phyloP scores from a whole-genome alignment of 2,888 invertebrate genomes.

The Auanema sp. region DNA sequence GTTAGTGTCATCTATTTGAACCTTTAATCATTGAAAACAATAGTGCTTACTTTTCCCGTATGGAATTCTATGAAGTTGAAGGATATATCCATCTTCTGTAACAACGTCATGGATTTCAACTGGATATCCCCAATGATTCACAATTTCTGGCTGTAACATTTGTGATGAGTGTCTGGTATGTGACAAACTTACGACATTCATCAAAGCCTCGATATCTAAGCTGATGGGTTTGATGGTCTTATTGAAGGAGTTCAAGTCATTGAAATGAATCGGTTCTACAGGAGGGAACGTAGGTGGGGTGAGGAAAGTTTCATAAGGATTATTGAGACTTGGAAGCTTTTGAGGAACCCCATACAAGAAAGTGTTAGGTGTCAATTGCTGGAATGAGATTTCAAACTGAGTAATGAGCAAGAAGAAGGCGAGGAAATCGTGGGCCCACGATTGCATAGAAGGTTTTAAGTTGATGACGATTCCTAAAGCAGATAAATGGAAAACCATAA shows the following conservation, averaged over 20 bases:
- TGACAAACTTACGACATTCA: constrained; percentile 52
- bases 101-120: constrained; percentile 67
- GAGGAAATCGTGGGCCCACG: background rate
- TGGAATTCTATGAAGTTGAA: constrained; percentile 70
- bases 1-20: background rate
- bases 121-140: constrained; percentile 67
- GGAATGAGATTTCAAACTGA: background rate
- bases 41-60: constrained; percentile 53
- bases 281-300: background rate
- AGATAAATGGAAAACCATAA: background rate
- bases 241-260: constrained; percentile 5
- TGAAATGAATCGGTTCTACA: background rate
- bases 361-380: background rate
- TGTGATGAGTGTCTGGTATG: background rate
- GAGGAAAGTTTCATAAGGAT: background rate
- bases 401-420: background rate
- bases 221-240: constrained; percentile 24
- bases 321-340: background rate
- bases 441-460: background rate
- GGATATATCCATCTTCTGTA: constrained; percentile 68
- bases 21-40: constrained; percentile 1
- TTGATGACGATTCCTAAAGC: background rate
- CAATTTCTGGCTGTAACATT: constrained; percentile 64
- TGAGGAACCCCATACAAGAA: background rate
- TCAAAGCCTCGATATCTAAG: constrained; percentile 58